These are phyloP conservation scores for Entomobrya multifasciata DNA, from an alignment of 2,888 invertebrate species.

Conservation along the genomic window DNA sequence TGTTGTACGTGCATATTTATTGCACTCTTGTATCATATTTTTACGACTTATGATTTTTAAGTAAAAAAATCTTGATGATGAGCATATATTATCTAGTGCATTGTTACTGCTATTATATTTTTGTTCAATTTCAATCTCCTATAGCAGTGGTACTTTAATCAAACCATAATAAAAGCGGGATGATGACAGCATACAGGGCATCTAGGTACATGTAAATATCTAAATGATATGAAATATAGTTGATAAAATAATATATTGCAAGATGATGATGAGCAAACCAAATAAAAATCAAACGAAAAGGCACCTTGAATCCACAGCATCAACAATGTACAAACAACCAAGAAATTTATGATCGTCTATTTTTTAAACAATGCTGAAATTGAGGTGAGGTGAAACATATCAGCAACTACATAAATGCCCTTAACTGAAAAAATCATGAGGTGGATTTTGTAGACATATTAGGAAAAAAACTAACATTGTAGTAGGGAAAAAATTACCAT, in stretches of 20 bases:
- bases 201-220: neutral
- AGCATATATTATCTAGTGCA: slow-evolving; percentile 27
- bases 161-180: slow-evolving; percentile 56
- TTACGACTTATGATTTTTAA: neutral
- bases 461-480: slow-evolving; percentile 55
- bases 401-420: slow-evolving; percentile 45
- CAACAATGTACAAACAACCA: slow-evolving; percentile 30
- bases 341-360: slow-evolving; percentile 61
- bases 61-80: slow-evolving; percentile 4
- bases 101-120: slow-evolving; percentile 5
- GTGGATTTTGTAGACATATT: slow-evolving; percentile 58
- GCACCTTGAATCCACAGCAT: slow-evolving; percentile 56
- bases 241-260: too few species aligned
- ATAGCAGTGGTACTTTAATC: slow-evolving; percentile 46
- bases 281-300: slow-evolving; percentile 56
- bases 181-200: slow-evolving; percentile 39
- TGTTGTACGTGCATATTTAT: neutral
- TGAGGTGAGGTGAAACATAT: slow-evolving; percentile 48
- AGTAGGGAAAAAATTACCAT: slow-evolving; percentile 34
- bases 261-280: neutral
- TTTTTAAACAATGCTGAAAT: slow-evolving; percentile 46
- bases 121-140: slow-evolving; percentile 1
- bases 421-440: slow-evolving; percentile 35
- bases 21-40: slow-evolving; percentile 27
- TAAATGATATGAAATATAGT: neutral